Evolutionary conservation across 1,140 invertebrate species (phyloP).

Genomic region (Heliothis virescens): DNA sequence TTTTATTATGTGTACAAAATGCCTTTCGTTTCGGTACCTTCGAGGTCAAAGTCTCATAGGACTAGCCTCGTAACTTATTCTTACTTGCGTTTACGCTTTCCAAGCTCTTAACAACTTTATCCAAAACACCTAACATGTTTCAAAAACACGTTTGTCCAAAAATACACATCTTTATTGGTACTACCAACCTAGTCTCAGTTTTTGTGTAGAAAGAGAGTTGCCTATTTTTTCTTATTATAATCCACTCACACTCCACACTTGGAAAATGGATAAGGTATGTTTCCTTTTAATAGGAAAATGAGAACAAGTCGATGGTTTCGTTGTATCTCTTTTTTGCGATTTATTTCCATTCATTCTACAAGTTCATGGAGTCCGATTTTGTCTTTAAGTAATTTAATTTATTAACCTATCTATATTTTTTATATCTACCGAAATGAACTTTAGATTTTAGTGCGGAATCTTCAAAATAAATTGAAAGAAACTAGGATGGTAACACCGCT

Average conservation of each 20-base stretch:
- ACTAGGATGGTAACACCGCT: conserved; percentile 38
- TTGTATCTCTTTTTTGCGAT: no score
- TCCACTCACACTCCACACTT: no score
- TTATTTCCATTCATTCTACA: no score
- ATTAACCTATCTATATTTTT: no score
- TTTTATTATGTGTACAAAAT: not conserved
- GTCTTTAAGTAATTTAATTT: no score
- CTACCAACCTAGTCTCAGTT: conserved; percentile 28
- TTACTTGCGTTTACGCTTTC: conserved; percentile 22
- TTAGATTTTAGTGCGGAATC: no score
- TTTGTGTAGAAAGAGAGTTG: not conserved
- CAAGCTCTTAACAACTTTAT: conserved; percentile 39
- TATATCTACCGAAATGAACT: no score
- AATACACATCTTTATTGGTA: conserved; percentile 37
- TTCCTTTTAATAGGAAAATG: no score
- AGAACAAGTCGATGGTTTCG: no score
- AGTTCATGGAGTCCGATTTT: no score
- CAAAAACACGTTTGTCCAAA: conserved; percentile 37
- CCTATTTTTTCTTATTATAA: no score
- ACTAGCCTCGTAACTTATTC: conserved; percentile 28
- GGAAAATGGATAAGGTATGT: no score
- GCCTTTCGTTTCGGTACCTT: conserved; percentile 10
- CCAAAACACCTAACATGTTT: conserved; percentile 40
- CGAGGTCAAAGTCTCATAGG: conserved; percentile 10
- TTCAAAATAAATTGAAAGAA: not conserved